Base-by-base conservation (phyloP, 1,140 invertebrate species). In the Trichonephila inaurata region DNA sequence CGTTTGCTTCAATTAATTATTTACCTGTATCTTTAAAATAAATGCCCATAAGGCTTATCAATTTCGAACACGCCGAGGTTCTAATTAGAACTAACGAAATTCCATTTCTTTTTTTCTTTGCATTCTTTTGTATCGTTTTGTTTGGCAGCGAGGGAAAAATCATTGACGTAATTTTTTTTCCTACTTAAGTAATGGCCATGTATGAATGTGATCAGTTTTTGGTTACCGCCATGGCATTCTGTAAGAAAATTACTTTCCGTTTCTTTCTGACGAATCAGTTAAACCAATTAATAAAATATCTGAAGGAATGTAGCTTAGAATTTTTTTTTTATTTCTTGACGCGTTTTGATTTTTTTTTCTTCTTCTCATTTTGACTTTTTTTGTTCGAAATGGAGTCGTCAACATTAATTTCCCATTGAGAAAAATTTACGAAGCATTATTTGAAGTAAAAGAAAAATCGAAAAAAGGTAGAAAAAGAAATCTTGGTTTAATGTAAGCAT, bases 11-110 rank as follows among this genome's bases (percentile, higher is more conserved):
- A 91, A 91, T 91, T 82, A 91, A 91, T 91, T 82, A 91, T 91
- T 81, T 82, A 91, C 89, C 77, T 91, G 69, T 82, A 62, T 91
- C 77, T 62, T 82, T 82, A 82, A 82, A 51, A 82, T 21, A 91
- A 62, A 44, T 91, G 64, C 72, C 77, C 60, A 62, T 28, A 62
- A 62, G 77, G 72, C 89, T 91, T 91, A 91, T 91, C 89, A 82
- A 21, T 82, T 91, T 91, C 58, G 33, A 81, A 91, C 77, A 62
- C 89, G 5, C 77, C 61, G 69, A 82, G 51, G 72, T 91, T 91
- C 44, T 82, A 91, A 82, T 91, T 91, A 82, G 77, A 60, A 82
- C 33, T 91, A 91, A 91, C 72, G 60, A 91, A 69, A 91, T 91
- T 91, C 60, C 51, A 61, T 82, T 91, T 82, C 4, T 40, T 82